A percentile compares a stretch with the other conserved stretches of the same genome.
Conservation (phyloP, 92 coral and sea anemone species). For the Phymanthus crucifer region DNA sequence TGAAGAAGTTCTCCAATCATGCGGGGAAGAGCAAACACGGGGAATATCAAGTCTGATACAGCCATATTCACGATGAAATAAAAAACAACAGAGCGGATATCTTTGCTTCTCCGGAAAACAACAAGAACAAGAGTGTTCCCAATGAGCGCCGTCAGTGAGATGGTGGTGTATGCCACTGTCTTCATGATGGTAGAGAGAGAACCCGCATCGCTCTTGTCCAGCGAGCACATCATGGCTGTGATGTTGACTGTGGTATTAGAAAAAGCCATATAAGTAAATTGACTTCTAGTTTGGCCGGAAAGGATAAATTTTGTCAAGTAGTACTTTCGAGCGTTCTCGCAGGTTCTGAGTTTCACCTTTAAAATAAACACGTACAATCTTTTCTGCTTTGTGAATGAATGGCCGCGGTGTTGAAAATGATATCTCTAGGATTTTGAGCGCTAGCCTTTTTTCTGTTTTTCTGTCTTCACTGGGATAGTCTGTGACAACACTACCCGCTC, state of each 20-base stretch:
- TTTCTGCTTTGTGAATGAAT: too few relatives aligned
- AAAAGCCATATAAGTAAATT: slow-evolving; percentile 15
- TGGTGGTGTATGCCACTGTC: slow-evolving; percentile 22
- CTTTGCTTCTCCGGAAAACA: slow-evolving; percentile 29
- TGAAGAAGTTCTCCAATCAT: slow-evolving; percentile 29
- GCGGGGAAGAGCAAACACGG: slow-evolving; percentile 40
- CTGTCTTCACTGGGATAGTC: too few relatives aligned
- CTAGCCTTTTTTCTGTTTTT: too few relatives aligned
- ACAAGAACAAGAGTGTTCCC: slow-evolving; percentile 34
- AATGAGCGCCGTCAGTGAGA: slow-evolving; percentile 20
- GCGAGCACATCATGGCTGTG: slow-evolving; percentile 7
- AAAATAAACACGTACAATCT: neutral
- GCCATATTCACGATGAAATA: slow-evolving; percentile 49
- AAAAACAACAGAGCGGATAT: slow-evolving; percentile 38
- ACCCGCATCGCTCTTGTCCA: neutral
- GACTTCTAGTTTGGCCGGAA: neutral
- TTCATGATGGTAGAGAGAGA: slow-evolving; percentile 14
- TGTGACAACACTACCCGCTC: too few relatives aligned
- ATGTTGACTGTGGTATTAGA: slow-evolving; percentile 25
- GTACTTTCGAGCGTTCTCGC: neutral
- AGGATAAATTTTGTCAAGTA: neutral
- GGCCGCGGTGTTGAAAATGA: too few relatives aligned
- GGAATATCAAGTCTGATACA: slow-evolving; percentile 31
- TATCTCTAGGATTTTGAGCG: too few relatives aligned
- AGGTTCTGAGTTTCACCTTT: neutral